Percentiles rank a stretch among this genome's conserved stretches.
phyloP scores from a whole-genome alignment of 1,140 invertebrate species.

The Vollenhovia emeryi region DNA sequence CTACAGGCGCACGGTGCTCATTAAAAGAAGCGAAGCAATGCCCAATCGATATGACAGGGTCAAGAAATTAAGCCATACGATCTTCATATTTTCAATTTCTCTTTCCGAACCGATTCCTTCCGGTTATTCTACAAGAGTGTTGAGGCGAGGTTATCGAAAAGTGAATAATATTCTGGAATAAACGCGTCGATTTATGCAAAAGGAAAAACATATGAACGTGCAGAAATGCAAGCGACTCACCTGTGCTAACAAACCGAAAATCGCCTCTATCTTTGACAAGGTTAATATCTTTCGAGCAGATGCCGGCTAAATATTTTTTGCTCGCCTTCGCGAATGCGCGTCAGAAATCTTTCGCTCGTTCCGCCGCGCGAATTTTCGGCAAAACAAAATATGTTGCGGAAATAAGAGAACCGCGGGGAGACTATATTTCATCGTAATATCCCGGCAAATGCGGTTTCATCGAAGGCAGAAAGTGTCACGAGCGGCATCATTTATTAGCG shows the following conservation, averaged over 20 bases:
- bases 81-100: neutral
- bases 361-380: neutral
- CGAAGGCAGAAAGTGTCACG: slow-evolving; percentile 31
- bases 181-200: neutral
- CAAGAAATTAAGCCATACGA: neutral
- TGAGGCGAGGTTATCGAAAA: neutral
- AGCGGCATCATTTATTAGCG: slow-evolving; percentile 41
- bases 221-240: slow-evolving; percentile 1
- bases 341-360: neutral
- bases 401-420: neutral
- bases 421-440: neutral
- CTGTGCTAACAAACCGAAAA: neutral
- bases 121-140: neutral
- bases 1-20: neutral
- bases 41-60: neutral
- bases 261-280: neutral
- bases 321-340: neutral
- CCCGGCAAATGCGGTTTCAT: slow-evolving; percentile 5
- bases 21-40: neutral
- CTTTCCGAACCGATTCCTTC: neutral
- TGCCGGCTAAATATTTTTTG: neutral
- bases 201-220: neutral
- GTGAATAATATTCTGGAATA: neutral
- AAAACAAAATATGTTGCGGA: neutral
- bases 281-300: neutral